phyloP scores from a whole-genome alignment of 2,888 invertebrate genomes.

The Leptopterna dolabrata region DNA sequence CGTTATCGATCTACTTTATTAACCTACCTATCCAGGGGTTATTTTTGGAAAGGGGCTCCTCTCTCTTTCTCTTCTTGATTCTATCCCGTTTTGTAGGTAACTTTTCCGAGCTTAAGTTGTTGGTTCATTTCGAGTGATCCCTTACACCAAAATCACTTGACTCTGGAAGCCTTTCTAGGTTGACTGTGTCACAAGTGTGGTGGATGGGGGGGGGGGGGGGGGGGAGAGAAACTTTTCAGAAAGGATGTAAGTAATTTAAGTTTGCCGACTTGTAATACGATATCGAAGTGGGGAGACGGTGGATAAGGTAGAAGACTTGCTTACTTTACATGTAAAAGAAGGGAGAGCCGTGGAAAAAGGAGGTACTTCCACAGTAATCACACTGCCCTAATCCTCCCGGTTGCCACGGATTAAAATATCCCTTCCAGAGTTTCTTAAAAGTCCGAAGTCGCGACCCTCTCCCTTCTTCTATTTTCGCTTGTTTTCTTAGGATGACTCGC shows the following conservation, averaged over 20 bases:
- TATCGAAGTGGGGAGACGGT: constrained; percentile 37
- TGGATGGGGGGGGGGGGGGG: not conserved
- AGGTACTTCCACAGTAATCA: constrained; percentile 49
- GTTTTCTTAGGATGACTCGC: not conserved
- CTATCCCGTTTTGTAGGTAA: constrained; percentile 14
- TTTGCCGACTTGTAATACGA: constrained; percentile 52
- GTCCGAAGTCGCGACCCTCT: not conserved
- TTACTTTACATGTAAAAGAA: constrained; percentile 54
- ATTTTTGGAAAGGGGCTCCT: not conserved
- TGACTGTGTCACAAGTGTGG: too few relatives aligned
- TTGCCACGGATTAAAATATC: constrained; percentile 52
- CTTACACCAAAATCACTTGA: constrained; percentile 37
- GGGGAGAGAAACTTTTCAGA: constrained; percentile 41
- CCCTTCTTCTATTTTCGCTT: not conserved
- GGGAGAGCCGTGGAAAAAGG: not conserved
- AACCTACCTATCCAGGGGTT: too few relatives aligned
- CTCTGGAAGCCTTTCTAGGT: constrained; percentile 15
- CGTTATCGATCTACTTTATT: too few relatives aligned
- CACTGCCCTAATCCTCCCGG: constrained; percentile 49
- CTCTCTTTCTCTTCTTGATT: not conserved
- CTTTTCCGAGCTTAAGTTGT: constrained; percentile 41
- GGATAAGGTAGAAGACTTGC: constrained; percentile 33
- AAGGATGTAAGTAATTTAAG: constrained; percentile 54
- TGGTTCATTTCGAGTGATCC: constrained; percentile 42
- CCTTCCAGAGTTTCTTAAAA: constrained; percentile 1